Evolutionary conservation across 2,888 invertebrate species (phyloP), one percentile per base, ranked within the genome.

Genomic region (Acrobasis repandana): DNA sequence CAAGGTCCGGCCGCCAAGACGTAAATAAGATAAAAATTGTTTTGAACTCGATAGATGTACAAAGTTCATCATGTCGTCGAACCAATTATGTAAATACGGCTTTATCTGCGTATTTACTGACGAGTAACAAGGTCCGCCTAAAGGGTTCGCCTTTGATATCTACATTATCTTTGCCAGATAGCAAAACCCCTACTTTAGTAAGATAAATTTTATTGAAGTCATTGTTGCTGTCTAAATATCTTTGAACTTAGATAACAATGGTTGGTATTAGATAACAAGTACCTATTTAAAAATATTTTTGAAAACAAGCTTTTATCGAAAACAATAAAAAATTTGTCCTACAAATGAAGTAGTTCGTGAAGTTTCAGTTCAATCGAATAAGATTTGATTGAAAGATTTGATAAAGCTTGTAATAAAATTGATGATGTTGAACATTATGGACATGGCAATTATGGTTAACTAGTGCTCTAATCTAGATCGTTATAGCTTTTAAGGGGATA

Each of bases 61-160:
- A 64, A 66, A 63, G 66, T 64, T 64, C 64, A 64, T 49, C 28
- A 20, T 38, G 20, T 50, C 51, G 11, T 28, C 20, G 34, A 28
- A 58, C 33, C 38, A 18, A 59, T 50, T 51, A 51, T 51, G 28
- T 51, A 51, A 51, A 59, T 28, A 59, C 9, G 14, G 33, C 15
- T 20, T 57, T 57, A 57, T 57, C 56, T 47, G 56, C 14, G 43
- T 43, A 38, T 50, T 15, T 28, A 16, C 36, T 49, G 11, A 49
- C 0, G n/a, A n/a, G 14, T 51, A 38, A 43, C n/a, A 9, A 28
- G 33, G n/a, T 18, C 9, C 49, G 9, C 3, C 15, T 9, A 28
- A 28, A 20, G 51, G 70, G 69, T 69, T 69, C 66, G 69, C 33
- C 70, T 61, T 60, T 59, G 63, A 65, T 65, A 68, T 60, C 10